Percentiles rank a stretch among this genome's conserved stretches.
These are phyloP conservation scores for Acrobasis repandana DNA, from an alignment of 2,888 invertebrate species.

Conservation along the genomic window DNA sequence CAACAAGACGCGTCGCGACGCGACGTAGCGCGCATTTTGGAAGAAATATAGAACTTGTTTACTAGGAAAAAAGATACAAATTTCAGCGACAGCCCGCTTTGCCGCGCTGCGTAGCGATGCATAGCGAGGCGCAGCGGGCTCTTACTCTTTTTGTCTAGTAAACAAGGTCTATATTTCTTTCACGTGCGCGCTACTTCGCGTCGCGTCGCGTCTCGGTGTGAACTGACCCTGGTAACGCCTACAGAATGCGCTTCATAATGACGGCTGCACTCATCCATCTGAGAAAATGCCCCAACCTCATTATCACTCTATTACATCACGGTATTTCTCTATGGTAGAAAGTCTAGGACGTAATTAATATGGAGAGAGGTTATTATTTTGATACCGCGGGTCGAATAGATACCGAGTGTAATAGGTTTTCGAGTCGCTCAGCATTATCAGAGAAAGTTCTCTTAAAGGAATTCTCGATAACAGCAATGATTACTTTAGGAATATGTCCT, in stretches of 20 bases:
- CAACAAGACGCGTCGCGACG: no score
- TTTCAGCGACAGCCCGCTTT: no score
- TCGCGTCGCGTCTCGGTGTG: no score
- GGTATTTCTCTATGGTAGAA: conserved; percentile 66
- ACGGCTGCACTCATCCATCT: conserved; percentile 58
- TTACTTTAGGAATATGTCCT: conserved; percentile 14
- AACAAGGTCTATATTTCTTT: no score
- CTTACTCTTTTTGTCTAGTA: no score
- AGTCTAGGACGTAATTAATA: conserved; percentile 77
- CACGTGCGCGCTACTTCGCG: no score
- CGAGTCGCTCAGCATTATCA: conserved; percentile 60
- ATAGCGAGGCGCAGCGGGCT: no score
- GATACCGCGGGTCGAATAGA: conserved; percentile 53
- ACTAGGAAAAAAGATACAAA: no score
- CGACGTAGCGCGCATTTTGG: no score
- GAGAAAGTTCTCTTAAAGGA: conserved; percentile 68
- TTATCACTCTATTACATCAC: conserved; percentile 60
- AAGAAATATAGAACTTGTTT: no score
- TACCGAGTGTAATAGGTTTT: conserved; percentile 41
- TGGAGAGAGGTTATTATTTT: conserved; percentile 74
- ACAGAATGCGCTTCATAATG: conserved; percentile 42
- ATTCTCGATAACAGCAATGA: conserved; percentile 47
- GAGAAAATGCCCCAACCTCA: conserved; percentile 58
- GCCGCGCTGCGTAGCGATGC: no score
- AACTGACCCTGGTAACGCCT: conserved; percentile 39